Evolutionary conservation across 2,888 invertebrate genomes (phyloP).

Genomic region (Dione juno): DNA sequence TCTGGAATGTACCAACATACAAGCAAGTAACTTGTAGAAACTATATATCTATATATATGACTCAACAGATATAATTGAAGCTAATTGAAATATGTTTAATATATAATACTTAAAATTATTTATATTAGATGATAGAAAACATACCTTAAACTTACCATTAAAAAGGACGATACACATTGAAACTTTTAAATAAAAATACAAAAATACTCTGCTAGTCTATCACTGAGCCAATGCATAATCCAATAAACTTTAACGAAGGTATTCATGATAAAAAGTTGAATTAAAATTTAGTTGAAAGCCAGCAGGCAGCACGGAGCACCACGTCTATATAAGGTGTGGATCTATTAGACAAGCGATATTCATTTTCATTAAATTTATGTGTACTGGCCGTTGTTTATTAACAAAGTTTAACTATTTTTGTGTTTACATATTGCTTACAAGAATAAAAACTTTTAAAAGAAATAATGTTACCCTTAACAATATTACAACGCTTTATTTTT

Average conservation of each 20-base stretch:
- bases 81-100: too few relatives aligned
- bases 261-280: conserved; percentile 43
- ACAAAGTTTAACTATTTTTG: too few relatives aligned
- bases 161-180: neutral
- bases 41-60: too few relatives aligned
- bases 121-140: neutral
- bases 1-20: too few relatives aligned
- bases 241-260: conserved; percentile 45
- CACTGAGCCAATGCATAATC: conserved; percentile 30
- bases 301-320: conserved; percentile 37
- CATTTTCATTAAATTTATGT: neutral
- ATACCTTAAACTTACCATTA: too few relatives aligned
- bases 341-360: conserved; percentile 31
- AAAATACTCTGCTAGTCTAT: conserved; percentile 10
- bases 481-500: too few relatives aligned
- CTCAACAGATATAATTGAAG: neutral
- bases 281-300: conserved; percentile 47
- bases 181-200: conserved; percentile 6
- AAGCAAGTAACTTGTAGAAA: too few relatives aligned
- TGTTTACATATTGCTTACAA: too few relatives aligned
- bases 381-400: too few relatives aligned
- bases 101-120: neutral
- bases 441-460: too few relatives aligned
- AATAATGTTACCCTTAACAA: too few relatives aligned
- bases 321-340: conserved; percentile 35